These are phyloP conservation scores for Platerodrilus igneus DNA, from an alignment of 2,888 invertebrate genomes.

Conservation along the genomic window DNA sequence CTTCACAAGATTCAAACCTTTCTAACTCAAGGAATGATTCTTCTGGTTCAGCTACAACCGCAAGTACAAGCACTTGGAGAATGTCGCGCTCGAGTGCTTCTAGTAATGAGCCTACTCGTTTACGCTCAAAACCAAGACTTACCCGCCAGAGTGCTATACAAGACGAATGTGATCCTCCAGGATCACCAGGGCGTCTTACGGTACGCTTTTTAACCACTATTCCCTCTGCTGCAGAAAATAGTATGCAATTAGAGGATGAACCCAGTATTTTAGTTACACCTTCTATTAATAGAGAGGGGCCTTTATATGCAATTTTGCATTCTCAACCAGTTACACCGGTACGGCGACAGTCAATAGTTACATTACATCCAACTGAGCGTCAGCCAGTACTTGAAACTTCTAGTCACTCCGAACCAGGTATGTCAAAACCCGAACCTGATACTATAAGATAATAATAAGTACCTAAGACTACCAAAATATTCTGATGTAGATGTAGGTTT, in stretches of 20 bases:
- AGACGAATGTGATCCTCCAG: constrained; percentile 65
- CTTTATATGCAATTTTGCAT: constrained; percentile 46
- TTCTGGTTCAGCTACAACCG: constrained; percentile 82
- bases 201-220: constrained; percentile 65
- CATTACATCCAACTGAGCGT: constrained; percentile 43
- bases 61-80: constrained; percentile 86
- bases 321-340: constrained; percentile 36
- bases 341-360: constrained; percentile 45
- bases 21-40: constrained; percentile 89
- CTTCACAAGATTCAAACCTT: constrained; percentile 87
- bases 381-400: constrained; percentile 27
- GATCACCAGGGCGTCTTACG: constrained; percentile 52
- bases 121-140: constrained; percentile 63
- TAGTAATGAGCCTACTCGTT: constrained; percentile 46
- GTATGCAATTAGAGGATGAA: constrained; percentile 64
- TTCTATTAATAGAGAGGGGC: constrained; percentile 41
- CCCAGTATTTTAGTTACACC: constrained; percentile 43
- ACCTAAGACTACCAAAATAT: constrained; percentile 31
- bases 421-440: constrained; percentile 28
- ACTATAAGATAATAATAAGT: constrained; percentile 33
- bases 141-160: constrained; percentile 77
- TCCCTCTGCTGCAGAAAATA: constrained; percentile 69
- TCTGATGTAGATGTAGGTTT: constrained; percentile 33
- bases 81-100: constrained; percentile 79
- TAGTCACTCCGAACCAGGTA: constrained; percentile 36